Evolutionary conservation across 2,888 invertebrate genomes (phyloP), one percentile per base, ranked within the genome.

Genomic region (Melieria picta): DNA sequence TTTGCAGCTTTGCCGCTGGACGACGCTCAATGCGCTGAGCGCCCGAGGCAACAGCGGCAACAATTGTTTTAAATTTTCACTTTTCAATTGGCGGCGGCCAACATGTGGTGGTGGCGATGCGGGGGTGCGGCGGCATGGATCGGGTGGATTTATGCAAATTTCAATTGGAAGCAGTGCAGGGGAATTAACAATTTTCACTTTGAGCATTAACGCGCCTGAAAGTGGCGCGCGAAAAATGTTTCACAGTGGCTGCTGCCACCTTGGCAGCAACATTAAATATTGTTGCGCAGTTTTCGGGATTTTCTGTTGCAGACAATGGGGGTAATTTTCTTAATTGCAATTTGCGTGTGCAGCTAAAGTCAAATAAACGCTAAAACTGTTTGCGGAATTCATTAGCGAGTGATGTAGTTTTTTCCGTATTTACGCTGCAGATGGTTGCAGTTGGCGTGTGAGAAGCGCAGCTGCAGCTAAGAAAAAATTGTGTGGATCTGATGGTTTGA

Each of bases 261-360:
- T 2, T 30, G 30, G 2, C 30, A 30, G 30, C 30, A 30, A 30
- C 30, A 30, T 30, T 30, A 30, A 30, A 30, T 30, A 30, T 30
- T 30, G 30, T 30, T 30, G 30, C 30, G 0, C 30, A 30, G 30
- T 30, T 30, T 30, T 30, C 30, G 30, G 30, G 2, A 30, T 30
- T 30, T 30, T 1, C 30, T 30, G 30, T 30, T 30, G n/a, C 70
- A 70, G 60, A 64, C 57, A 46, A 47, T 63, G 46, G 76, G 76
- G 81, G 80, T 82, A 83, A 81, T 83, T 81, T 79, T 79, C 81
- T 82, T 83, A 81, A 81, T 81, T 82, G 80, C 79, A 77, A 78
- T 81, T 83, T 79, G 74, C 75, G 75, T 65, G 71, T 64, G 69
- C 30, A 72, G 58, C 30, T 64, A 71, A 55, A 67, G 72, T 65